Evolutionary conservation across 2,888 invertebrate species (phyloP), one percentile per base, ranked within the genome.

Genomic region (Drosophila ustulata): DNA sequence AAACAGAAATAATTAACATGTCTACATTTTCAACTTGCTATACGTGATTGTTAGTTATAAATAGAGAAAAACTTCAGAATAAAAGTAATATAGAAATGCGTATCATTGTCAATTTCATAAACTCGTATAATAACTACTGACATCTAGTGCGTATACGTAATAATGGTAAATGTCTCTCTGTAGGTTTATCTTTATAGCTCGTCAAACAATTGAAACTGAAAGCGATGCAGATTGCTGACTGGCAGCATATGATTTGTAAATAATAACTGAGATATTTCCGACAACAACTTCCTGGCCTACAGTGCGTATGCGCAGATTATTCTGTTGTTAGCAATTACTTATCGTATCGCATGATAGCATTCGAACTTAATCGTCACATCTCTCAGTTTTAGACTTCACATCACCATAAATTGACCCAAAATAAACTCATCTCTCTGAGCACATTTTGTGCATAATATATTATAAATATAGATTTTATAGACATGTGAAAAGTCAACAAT

Each of bases 401-500:
- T 8, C 2, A 2, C 6, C 32, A 30, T 30, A 41, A 41, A 41
- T 18, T 13, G 18, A 11, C 2, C 39, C 39, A 3, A 41, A 41
- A 18, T 18, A 41, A 41, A 18, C 13, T 30, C 30, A 30, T 1
- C 30, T 30, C 18, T 37, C 18, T 0, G 37, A 37, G n/a, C 37
- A 37, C 37, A 41, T 18, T 13, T 41, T 41, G 13, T 41, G 18
- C 5, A 41, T 41, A 13, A 18, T 41, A 41, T 18, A 41, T 41
- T 41, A 41, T 41, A 49, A 49, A 49, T 49, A 49, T 49, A 18
- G 13, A 49, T 18, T 49, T 49, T 47, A 28, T 8, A 13, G 28
- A 47, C 13, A 8, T 30, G 28, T 13, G 9, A 47, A 13, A 28
- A 30, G 7, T 41, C 13, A 13, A 18, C 47, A 47, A 7, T 45